Conservation (phyloP, 2,797 vertebrate genomes). For the Chiroxiphia lanceolata region DNA sequence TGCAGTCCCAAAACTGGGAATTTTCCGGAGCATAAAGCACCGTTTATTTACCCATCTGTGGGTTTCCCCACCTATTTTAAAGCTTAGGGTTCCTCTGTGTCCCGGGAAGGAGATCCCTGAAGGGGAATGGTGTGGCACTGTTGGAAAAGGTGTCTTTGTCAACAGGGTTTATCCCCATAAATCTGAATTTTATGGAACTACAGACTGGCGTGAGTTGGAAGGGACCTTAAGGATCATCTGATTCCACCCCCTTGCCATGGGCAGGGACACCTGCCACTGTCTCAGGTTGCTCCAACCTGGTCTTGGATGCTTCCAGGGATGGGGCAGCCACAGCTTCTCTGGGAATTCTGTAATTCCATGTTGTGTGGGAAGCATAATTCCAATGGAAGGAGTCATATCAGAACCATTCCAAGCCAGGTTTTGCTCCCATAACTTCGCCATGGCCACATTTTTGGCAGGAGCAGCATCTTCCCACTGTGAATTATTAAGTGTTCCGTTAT, state of each 20-base stretch:
- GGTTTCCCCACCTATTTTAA: not conserved
- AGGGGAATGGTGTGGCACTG: accelerated
- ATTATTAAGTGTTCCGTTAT: not conserved
- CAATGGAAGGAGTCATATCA: accelerated
- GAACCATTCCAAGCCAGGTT: not conserved
- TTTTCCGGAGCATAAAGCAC: not conserved
- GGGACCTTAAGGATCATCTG: not conserved
- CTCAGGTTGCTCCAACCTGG: not conserved
- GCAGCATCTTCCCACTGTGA: not conserved
- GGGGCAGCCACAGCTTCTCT: not conserved
- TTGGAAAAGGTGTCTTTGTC: not conserved
- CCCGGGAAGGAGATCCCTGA: not conserved
- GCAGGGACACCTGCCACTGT: not conserved
- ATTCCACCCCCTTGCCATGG: not conserved
- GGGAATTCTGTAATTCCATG: not conserved
- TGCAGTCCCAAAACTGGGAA: not conserved
- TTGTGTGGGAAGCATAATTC: not conserved
- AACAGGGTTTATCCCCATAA: not conserved
- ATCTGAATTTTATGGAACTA: not conserved
- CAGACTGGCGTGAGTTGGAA: not conserved
- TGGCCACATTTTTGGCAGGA: not conserved
- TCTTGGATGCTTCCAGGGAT: not conserved
- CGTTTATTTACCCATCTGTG: accelerated
- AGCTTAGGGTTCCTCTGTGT: not conserved
- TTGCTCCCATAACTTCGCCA: not conserved